A percentile compares a stretch with the other conserved stretches of the same genome.
Evolutionary conservation across 2,113 vertebrate species (phyloP).

Genomic region (Herpetotheres cachinnans): DNA sequence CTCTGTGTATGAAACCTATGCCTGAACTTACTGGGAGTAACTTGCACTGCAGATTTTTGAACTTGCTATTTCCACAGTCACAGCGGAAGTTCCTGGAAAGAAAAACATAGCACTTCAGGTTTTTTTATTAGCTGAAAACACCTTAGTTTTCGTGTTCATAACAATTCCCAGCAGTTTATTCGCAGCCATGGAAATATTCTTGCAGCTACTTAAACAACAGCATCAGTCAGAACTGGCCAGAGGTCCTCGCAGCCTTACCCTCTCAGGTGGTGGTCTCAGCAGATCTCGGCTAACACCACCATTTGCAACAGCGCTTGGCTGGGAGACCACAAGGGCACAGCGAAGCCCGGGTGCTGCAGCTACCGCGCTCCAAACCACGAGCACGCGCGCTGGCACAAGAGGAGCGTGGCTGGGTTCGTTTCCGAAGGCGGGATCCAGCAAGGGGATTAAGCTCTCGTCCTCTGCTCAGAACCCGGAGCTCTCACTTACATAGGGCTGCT

Average conservation of each 20-base stretch:
- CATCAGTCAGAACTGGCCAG: background rate
- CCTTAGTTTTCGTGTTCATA: background rate
- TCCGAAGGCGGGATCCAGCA: too few relatives aligned
- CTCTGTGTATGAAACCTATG: background rate
- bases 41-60: constrained; percentile 88
- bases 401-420: too few relatives aligned
- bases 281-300: background rate
- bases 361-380: too few relatives aligned
- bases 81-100: constrained; percentile 89
- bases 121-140: constrained; percentile 27
- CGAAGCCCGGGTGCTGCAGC: too few relatives aligned
- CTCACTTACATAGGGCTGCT: too few relatives aligned
- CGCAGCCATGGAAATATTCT: background rate
- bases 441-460: too few relatives aligned
- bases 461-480: too few relatives aligned
- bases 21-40: constrained; percentile 82
- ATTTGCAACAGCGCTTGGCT: background rate
- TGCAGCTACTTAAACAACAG: background rate
- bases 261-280: rapidly evolving
- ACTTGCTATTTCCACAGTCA: constrained; percentile 94
- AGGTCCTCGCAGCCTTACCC: background rate
- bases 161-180: background rate
- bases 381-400: too few relatives aligned
- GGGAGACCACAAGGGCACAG: rapidly evolving
- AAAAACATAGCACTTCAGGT: background rate